Percentiles rank a stretch among this genome's conserved stretches.
Evolutionary conservation across 2,888 invertebrate species (phyloP).

Genomic region (Trypoxylon attenuatum): DNA sequence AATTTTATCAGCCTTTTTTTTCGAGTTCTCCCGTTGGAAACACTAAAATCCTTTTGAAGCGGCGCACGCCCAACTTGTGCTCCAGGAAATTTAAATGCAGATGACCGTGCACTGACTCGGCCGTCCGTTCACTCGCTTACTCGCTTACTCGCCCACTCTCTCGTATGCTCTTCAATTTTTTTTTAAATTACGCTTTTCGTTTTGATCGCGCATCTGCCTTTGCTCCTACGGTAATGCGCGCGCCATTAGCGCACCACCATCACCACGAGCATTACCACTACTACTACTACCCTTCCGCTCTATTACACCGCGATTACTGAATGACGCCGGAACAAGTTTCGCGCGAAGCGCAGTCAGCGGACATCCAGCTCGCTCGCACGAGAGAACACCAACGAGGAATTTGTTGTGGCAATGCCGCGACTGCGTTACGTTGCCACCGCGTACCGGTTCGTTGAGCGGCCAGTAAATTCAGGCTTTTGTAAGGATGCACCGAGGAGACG

Average conservation of each 20-base stretch:
- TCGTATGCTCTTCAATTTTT: neutral
- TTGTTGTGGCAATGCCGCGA: neutral
- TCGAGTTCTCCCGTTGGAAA: conserved; percentile 16
- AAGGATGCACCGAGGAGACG: conserved; percentile 42
- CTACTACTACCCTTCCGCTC: neutral
- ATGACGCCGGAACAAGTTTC: neutral
- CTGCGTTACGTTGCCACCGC: too few relatives aligned
- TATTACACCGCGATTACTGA: neutral
- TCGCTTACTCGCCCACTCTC: conserved; percentile 11
- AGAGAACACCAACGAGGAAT: too few relatives aligned
- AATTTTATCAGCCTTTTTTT: conserved; percentile 41
- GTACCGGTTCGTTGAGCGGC: too few relatives aligned
- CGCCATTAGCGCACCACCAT: neutral
- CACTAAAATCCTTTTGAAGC: conserved; percentile 33
- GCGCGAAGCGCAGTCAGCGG: neutral
- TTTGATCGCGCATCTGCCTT: neutral
- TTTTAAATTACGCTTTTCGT: neutral
- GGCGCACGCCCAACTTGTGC: conserved; percentile 20
- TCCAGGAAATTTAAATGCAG: conserved; percentile 42
- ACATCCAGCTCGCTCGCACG: neutral
- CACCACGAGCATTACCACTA: too few relatives aligned
- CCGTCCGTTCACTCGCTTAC: too few relatives aligned
- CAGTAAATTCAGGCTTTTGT: conserved; percentile 9
- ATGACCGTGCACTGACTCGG: conserved; percentile 10
- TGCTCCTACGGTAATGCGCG: too few relatives aligned